These are phyloP conservation scores for Chamaea fasciata DNA, from an alignment of 2,113 vertebrate species.

Conservation along the genomic window DNA sequence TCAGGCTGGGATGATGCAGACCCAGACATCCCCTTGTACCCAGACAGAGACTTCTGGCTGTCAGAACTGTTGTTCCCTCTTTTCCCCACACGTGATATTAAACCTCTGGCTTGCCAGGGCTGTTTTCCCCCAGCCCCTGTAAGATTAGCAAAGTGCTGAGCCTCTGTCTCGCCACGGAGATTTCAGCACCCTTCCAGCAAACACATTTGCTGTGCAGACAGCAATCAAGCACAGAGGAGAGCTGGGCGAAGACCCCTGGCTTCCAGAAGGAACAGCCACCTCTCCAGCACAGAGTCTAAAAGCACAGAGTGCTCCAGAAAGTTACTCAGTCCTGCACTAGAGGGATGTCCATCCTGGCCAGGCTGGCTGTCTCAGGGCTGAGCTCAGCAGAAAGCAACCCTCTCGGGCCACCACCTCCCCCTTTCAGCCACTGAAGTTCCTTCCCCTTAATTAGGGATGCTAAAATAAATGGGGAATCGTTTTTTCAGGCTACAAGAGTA, in stretches of 20 bases:
- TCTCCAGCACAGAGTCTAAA: neutral
- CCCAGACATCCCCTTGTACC: neutral
- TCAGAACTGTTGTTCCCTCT: neutral
- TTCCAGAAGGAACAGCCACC: neutral
- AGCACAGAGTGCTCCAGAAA: neutral
- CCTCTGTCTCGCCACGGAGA: neutral
- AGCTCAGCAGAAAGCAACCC: conserved; percentile 38
- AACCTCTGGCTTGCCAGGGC: neutral
- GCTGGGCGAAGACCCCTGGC: neutral
- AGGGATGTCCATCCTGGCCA: neutral
- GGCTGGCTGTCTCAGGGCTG: neutral
- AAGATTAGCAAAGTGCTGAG: neutral
- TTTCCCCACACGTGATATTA: neutral
- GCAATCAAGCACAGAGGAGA: neutral
- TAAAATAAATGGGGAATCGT: conserved; percentile 31
- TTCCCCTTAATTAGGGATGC: conserved; percentile 46
- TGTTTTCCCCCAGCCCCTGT: neutral
- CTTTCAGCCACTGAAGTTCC: neutral
- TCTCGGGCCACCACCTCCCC: neutral
- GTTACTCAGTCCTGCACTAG: neutral
- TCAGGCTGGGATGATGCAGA: neutral
- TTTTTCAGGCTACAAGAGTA: conserved; percentile 30
- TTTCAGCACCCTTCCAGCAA: conserved; percentile 29
- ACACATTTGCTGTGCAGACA: neutral
- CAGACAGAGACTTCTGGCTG: neutral